Evolutionary conservation across 2,888 invertebrate species (phyloP).

Genomic region (Proisotoma minuta): DNA sequence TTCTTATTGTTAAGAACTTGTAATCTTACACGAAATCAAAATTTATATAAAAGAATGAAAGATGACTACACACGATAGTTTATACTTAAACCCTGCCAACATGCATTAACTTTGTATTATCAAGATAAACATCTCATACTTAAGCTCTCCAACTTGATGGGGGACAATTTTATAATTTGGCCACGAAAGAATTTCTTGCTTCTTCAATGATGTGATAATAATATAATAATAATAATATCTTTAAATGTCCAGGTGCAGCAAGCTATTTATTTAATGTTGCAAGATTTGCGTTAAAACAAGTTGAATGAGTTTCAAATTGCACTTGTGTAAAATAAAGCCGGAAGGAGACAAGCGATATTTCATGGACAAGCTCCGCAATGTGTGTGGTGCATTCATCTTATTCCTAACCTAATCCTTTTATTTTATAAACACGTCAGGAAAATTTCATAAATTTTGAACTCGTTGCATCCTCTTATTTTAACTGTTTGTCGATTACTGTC

Average conservation of each 20-base stretch:
- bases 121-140: too few relatives aligned
- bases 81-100: too few relatives aligned
- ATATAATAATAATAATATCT: too few relatives aligned
- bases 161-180: too few relatives aligned
- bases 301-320: background rate
- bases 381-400: slow-evolving; percentile 21
- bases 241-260: too few relatives aligned
- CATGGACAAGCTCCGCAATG: background rate
- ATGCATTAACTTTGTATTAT: too few relatives aligned
- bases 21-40: background rate
- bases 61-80: background rate
- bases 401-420: slow-evolving; percentile 32
- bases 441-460: slow-evolving; percentile 29
- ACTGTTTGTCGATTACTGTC: background rate
- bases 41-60: background rate
- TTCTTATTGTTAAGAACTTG: background rate
- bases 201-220: too few relatives aligned
- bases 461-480: background rate
- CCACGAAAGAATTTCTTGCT: too few relatives aligned
- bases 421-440: slow-evolving; percentile 35
- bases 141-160: too few relatives aligned
- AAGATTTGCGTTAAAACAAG: too few relatives aligned
- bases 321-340: background rate
- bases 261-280: too few relatives aligned
- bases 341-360: slow-evolving; percentile 1